Conservation (phyloP, 2,113 vertebrate genomes). For the Odontophorus gujanensis region DNA sequence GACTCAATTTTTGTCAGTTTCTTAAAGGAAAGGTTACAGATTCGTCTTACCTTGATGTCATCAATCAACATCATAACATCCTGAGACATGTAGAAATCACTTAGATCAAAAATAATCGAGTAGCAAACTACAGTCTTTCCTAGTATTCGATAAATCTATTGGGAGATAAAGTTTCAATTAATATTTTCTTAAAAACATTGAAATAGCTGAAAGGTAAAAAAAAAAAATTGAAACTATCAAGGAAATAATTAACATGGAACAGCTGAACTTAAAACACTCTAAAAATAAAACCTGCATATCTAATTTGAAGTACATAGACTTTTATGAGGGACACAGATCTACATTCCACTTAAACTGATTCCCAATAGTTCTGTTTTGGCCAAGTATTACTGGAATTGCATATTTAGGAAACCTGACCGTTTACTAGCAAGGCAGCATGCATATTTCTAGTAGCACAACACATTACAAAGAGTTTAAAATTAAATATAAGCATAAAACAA, state of each 20-base stretch:
- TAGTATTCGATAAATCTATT: conserved; percentile 95
- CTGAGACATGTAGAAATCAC: conserved; percentile 99
- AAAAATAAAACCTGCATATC: not conserved
- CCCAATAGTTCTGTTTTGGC: not conserved
- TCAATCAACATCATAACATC: conserved; percentile 98
- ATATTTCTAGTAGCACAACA: not conserved
- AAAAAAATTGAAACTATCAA: not conserved
- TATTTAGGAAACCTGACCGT: not conserved
- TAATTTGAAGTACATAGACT: not conserved
- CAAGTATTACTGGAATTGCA: not conserved
- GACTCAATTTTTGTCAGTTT: not conserved
- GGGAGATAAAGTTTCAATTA: conserved; percentile 4
- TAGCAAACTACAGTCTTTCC: conserved; percentile 98
- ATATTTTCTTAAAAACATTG: not conserved
- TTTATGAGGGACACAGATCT: not conserved
- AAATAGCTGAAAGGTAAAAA: not conserved
- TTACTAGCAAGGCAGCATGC: not conserved
- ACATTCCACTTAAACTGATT: not conserved
- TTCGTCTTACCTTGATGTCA: conserved; percentile 91
- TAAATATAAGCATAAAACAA: not conserved
- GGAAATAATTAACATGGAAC: not conserved
- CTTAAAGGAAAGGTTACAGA: not conserved
- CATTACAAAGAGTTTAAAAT: not conserved
- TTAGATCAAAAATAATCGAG: conserved; percentile 97
- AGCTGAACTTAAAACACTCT: not conserved